These are phyloP conservation scores for Cloeon dipterum DNA, from an alignment of 2,888 invertebrate genomes.

Conservation along the genomic window DNA sequence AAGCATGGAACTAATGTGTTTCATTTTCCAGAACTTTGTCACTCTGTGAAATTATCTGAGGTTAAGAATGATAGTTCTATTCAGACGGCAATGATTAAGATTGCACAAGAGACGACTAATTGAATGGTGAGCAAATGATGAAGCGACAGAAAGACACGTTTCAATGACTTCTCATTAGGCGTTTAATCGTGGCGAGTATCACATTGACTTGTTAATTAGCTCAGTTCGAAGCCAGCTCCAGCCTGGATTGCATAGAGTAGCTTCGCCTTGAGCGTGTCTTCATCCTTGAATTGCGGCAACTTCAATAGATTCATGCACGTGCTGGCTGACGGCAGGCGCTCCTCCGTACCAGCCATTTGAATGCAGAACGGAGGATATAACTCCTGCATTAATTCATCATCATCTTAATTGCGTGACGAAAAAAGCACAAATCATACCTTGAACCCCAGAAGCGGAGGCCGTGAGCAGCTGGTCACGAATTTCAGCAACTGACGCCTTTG, in stretches of 20 bases:
- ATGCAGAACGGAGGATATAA: slow-evolving; percentile 91
- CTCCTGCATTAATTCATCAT: slow-evolving; percentile 26
- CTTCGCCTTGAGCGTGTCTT: slow-evolving; percentile 54
- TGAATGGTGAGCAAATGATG: too few species aligned
- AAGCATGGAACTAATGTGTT: too few species aligned
- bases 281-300: slow-evolving; percentile 70
- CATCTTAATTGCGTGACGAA: slow-evolving; percentile 2
- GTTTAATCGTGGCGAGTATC: too few species aligned
- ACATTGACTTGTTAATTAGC: too few species aligned
- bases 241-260: slow-evolving; percentile 84
- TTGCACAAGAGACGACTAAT: too few species aligned
- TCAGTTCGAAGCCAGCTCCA: slow-evolving; percentile 88
- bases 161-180: too few species aligned
- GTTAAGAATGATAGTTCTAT: too few species aligned
- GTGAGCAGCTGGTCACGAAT: slow-evolving; percentile 95
- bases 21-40: too few species aligned
- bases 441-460: slow-evolving; percentile 90
- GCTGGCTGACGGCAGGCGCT: slow-evolving; percentile 86
- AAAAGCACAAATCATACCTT: slow-evolving; percentile 39
- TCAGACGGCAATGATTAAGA: too few species aligned
- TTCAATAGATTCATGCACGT: slow-evolving; percentile 97
- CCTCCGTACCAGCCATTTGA: slow-evolving; percentile 72
- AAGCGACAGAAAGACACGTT: too few species aligned
- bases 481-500: slow-evolving; percentile 75
- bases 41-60: too few species aligned